These are phyloP conservation scores for Girardinichthys multiradiatus DNA, from an alignment of 2,113 vertebrate genomes.

Conservation along the genomic window DNA sequence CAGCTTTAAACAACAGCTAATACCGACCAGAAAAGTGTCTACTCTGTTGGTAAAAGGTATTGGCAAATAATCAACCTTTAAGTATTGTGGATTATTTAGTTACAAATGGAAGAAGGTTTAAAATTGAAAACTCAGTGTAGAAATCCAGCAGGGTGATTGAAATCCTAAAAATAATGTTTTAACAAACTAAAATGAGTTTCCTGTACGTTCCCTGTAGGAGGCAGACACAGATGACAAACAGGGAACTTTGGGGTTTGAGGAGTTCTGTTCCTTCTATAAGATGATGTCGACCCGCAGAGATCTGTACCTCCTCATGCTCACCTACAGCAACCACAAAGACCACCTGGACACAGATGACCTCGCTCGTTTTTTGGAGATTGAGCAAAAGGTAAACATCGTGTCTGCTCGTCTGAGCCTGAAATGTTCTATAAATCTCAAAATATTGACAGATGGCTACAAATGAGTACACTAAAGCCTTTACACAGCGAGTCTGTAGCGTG, in stretches of 20 bases:
- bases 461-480: too few species aligned
- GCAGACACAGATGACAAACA: conserved; percentile 96
- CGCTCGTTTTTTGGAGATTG: conserved; percentile 88
- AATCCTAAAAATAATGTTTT: too few species aligned
- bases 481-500: too few species aligned
- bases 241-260: conserved; percentile 92
- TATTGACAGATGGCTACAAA: too few species aligned
- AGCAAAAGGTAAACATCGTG: conserved; percentile 89
- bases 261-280: conserved; percentile 99
- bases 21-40: too few species aligned
- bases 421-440: neutral
- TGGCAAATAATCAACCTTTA: too few species aligned
- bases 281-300: conserved; percentile 97
- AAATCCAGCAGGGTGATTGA: too few species aligned
- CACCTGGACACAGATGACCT: conserved; percentile 86
- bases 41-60: too few species aligned
- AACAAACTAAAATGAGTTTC: neutral
- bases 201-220: conserved; percentile 78
- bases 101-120: too few species aligned
- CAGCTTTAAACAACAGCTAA: too few species aligned
- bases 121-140: too few species aligned
- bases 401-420: neutral
- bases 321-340: conserved; percentile 97
- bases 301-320: conserved; percentile 95
- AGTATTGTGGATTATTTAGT: too few species aligned